These are phyloP conservation scores for Ditylenchus dipsaci DNA, from an alignment of 1,140 invertebrate genomes.

Conservation along the genomic window DNA sequence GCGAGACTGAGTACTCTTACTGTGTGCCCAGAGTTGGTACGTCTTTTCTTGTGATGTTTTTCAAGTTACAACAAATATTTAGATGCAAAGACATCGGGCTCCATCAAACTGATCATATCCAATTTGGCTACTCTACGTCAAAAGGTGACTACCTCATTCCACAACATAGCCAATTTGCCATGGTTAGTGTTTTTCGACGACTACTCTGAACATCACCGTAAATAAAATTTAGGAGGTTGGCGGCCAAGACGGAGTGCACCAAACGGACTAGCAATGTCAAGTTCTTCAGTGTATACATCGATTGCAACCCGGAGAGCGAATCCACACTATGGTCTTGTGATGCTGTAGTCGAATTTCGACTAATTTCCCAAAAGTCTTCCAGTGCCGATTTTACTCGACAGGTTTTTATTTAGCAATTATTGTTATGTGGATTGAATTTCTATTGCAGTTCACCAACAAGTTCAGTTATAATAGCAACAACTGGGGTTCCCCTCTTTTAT, in stretches of 20 bases:
- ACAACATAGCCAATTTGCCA: conserved; percentile 19
- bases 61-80: neutral
- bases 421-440: conserved; percentile 17
- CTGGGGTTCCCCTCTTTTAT: conserved; percentile 55
- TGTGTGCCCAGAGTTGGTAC: neutral
- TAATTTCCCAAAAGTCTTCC: conserved; percentile 32
- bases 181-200: neutral
- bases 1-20: neutral
- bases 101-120: conserved; percentile 19
- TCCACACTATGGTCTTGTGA: conserved; percentile 52
- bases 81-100: conserved; percentile 15
- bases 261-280: conserved; percentile 44
- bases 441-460: conserved; percentile 47
- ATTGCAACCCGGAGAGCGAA: conserved; percentile 53
- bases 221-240: conserved; percentile 38
- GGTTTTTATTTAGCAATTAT: conserved; percentile 26
- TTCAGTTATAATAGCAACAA: conserved; percentile 53
- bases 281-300: conserved; percentile 49
- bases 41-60: neutral
- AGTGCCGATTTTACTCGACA: conserved; percentile 42
- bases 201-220: neutral
- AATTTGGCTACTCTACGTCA: conserved; percentile 16
- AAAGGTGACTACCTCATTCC: conserved; percentile 20
- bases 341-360: conserved; percentile 46
- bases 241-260: conserved; percentile 46